A percentile compares a stretch with the other conserved stretches of the same genome.
These are phyloP conservation scores for Propsilocerus akamusi DNA, from an alignment of 1,140 invertebrate genomes.

Conservation along the genomic window DNA sequence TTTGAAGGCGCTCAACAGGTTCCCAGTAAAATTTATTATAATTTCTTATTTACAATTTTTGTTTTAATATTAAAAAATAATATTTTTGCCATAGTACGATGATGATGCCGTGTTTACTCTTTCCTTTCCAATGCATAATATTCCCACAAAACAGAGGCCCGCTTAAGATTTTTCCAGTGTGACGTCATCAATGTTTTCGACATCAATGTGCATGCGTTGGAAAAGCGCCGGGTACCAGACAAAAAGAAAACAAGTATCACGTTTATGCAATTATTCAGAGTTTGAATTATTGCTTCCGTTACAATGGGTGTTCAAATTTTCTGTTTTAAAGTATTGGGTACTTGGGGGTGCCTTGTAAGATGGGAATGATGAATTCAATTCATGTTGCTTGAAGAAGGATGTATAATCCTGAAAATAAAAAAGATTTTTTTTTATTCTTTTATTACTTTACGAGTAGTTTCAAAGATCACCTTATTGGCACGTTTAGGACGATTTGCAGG, in stretches of 20 bases:
- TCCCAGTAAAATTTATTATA: slow-evolving; percentile 2
- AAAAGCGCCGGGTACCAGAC: not conserved
- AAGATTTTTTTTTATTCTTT: too few species aligned
- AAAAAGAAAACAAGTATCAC: not conserved
- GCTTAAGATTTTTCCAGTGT: not conserved
- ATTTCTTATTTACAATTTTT: slow-evolving; percentile 3
- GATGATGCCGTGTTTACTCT: not conserved
- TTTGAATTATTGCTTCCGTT: slow-evolving; percentile 3
- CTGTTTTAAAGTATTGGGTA: not conserved
- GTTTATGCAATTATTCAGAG: slow-evolving; percentile 3
- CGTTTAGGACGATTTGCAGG: not conserved
- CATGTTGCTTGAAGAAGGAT: not conserved
- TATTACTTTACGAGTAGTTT: too few species aligned
- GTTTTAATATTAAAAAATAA: not conserved
- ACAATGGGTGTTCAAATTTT: not conserved
- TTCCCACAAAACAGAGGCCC: not conserved
- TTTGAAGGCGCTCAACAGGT: not conserved
- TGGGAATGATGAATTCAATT: not conserved
- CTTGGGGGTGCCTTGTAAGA: not conserved
- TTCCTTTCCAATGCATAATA: too few species aligned
- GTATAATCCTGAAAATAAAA: not conserved
- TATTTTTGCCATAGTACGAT: not conserved
- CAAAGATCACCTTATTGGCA: not conserved
- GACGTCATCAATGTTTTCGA: not conserved
- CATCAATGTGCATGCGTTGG: not conserved